Evolutionary conservation across 2,888 invertebrate species (phyloP), one percentile per base, ranked within the genome.

Genomic region (Kuschelorhynchus macadamiae): DNA sequence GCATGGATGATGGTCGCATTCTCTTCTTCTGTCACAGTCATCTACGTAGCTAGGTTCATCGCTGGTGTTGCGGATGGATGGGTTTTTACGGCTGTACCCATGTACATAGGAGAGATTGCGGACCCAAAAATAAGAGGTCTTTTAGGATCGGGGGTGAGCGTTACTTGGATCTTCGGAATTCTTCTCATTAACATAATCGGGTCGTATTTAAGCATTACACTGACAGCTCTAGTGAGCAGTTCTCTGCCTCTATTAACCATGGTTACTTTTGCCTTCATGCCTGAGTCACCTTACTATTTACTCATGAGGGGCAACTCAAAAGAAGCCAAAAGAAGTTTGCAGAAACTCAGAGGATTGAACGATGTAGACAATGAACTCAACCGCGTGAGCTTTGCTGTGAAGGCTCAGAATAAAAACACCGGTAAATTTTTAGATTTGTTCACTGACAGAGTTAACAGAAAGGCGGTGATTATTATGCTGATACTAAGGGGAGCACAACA

Each of bases 1-100:
- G 88, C 90, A 66, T 91, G 91, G 90, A 80, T 90, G 30, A 81
- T 90, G 72, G 86, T 91, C 74, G 87, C 89, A 65, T 82, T 85
- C 32, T 88, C 89, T 33, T 84, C 85, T 61, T 86, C 86, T 1
- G 87, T 88, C 0, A 81, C 85, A 33, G 75, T 87, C 33, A 83
- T 91, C 3, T 88, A 88, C 80, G 84, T 86, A 1, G 80, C 80
- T 0, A 74, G 83, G 21, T 79, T 90, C 82, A 86, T 90, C 79
- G 88, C 88, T 36, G 90, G 91, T 0, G 81, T 90, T 9, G 88
- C 89, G 0, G 89, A 76, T 71, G 83, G 83, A 0, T 79, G 79
- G 62, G 76, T 80, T 0, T 82, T 81, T 61, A 81, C 82, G 0
- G 84, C 86, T 2, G 85, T 85, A 0, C 87, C 89, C 0, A 86